phyloP scores from a whole-genome alignment of 2,113 vertebrate species.

The Limanda limanda region DNA sequence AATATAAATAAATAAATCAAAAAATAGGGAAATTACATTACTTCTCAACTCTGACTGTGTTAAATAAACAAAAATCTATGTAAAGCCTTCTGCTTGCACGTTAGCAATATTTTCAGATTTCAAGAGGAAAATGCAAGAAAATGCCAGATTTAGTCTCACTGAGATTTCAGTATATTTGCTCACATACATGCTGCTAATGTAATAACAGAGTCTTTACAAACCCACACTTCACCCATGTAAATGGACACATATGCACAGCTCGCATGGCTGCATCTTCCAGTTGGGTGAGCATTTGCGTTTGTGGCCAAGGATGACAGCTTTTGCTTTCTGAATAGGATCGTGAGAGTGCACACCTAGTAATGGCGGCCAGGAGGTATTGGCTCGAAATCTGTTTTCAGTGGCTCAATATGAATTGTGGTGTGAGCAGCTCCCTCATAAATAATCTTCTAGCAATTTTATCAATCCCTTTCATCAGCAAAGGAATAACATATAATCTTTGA shows the following conservation, averaged over 20 bases:
- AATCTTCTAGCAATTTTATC: not conserved
- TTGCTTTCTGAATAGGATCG: slow-evolving; percentile 21
- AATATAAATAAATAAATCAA: not conserved
- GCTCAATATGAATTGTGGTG: not conserved
- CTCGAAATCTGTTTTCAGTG: not conserved
- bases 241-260: slow-evolving; percentile 29
- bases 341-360: slow-evolving; percentile 49
- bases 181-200: not conserved
- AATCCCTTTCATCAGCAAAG: not conserved
- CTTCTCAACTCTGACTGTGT: not conserved
- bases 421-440: not conserved
- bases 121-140: not conserved
- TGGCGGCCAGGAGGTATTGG: slow-evolving; percentile 19
- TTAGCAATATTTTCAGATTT: slow-evolving; percentile 8
- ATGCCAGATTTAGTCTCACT: not conserved
- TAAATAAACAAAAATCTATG: not conserved
- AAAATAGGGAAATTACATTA: not conserved
- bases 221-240: slow-evolving; percentile 14
- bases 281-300: slow-evolving; percentile 54
- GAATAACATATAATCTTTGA: not conserved
- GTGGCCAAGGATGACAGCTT: slow-evolving; percentile 35
- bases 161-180: not conserved
- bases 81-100: slow-evolving; percentile 11
- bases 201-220: not conserved
- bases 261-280: slow-evolving; percentile 61